A percentile compares a stretch with the other conserved stretches of the same genome.
Evolutionary conservation across 2,113 vertebrate genomes (phyloP).

Genomic region (Pungitius pungitius): DNA sequence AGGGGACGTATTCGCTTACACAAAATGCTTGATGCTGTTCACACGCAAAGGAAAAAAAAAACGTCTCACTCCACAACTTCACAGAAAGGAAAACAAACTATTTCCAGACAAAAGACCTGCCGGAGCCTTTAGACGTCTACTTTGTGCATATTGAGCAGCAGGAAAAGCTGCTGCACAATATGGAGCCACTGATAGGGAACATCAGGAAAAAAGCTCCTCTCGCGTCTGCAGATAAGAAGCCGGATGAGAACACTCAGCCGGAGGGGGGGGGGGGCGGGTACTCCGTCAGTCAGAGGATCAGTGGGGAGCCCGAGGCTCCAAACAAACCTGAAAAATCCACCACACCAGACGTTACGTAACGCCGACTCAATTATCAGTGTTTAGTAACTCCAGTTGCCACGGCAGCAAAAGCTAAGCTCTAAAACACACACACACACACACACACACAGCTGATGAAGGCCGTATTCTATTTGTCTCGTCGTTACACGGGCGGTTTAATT

Average conservation of each 20-base stretch:
- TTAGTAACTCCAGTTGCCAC: conserved; percentile 59
- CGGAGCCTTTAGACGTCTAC: background rate
- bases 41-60: too few relatives aligned
- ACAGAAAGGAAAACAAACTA: background rate
- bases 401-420: conserved; percentile 54
- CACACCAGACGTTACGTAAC: conserved; percentile 58
- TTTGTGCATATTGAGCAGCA: background rate
- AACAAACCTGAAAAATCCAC: conserved; percentile 16
- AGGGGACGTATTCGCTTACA: too few relatives aligned
- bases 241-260: too few relatives aligned
- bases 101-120: background rate
- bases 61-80: background rate
- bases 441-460: conserved; percentile 46
- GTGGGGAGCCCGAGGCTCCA: background rate
- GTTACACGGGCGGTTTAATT: conserved; percentile 15
- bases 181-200: background rate
- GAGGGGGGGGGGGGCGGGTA: too few relatives aligned
- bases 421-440: conserved; percentile 17
- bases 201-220: conserved; percentile 1
- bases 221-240: background rate
- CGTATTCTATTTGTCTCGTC: conserved; percentile 6
- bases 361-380: conserved; percentile 54
- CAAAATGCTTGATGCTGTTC: too few relatives aligned
- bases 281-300: background rate
- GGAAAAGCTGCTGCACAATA: background rate